Evolutionary conservation across 2,888 invertebrate genomes (phyloP).

Genomic region (Siphlonurus alternatus): DNA sequence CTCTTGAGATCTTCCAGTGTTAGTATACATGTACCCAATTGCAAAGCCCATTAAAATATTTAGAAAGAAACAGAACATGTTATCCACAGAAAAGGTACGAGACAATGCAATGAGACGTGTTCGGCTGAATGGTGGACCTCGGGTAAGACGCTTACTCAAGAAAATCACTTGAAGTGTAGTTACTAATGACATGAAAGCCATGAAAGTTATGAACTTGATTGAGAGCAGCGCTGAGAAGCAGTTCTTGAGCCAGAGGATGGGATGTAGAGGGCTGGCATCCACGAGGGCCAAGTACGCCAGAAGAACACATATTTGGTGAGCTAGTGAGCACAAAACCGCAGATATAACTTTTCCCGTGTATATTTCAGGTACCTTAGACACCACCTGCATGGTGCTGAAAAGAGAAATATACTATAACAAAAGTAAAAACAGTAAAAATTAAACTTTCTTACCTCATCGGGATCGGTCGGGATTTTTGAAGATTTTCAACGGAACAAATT

Average conservation of each 20-base stretch:
- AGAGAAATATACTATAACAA: too few relatives aligned
- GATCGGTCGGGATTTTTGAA: too few relatives aligned
- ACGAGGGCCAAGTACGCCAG: neutral
- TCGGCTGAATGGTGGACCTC: neutral
- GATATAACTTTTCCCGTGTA: neutral
- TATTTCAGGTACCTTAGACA: neutral
- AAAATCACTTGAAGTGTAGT: neutral
- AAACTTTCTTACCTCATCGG: too few relatives aligned
- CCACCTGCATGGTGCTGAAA: neutral
- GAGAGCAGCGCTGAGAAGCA: neutral
- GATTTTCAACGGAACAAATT: too few relatives aligned
- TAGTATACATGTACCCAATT: neutral
- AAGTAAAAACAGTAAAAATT: too few relatives aligned
- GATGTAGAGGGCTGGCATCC: neutral
- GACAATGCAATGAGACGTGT: neutral
- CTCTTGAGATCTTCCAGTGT: neutral
- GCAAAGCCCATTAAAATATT: neutral
- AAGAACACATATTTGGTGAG: neutral
- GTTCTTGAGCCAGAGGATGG: neutral
- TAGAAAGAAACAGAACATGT: neutral
- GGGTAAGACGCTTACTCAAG: neutral
- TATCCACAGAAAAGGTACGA: neutral
- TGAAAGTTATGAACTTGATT: neutral
- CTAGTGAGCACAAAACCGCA: neutral
- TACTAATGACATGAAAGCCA: neutral